phyloP scores from a whole-genome alignment of 2,113 vertebrate species.

The Catharus bicknelli region DNA sequence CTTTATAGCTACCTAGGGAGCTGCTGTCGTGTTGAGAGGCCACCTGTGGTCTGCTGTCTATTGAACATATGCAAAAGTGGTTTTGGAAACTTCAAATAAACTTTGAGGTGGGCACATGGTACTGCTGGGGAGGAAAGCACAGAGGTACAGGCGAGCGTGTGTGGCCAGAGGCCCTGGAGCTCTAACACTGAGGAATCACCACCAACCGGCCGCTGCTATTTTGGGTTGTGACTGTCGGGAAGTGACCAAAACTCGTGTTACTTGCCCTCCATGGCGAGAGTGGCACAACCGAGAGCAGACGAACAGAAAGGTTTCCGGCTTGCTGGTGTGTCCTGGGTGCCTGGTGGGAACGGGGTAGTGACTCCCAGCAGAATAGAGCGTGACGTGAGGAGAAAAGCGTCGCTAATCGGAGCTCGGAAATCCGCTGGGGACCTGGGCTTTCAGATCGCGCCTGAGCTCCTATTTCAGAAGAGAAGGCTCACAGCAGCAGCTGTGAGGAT shows the following conservation, averaged over 20 bases:
- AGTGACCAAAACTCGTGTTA: not conserved
- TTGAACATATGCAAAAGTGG: not conserved
- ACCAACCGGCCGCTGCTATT: not conserved
- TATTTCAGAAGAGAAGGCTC: not conserved
- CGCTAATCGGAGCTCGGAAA: not conserved
- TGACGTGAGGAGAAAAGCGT: not conserved
- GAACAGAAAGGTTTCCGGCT: not conserved
- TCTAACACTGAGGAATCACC: not conserved
- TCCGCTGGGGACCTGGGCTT: not conserved
- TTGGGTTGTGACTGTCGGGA: not conserved
- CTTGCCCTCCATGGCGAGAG: not conserved
- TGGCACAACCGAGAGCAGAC: not conserved
- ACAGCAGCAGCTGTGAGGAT: not conserved
- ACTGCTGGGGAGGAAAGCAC: not conserved
- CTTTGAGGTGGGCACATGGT: not conserved
- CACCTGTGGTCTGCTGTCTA: not conserved
- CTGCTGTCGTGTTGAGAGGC: not conserved
- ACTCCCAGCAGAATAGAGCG: no score
- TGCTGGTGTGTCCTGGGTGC: not conserved
- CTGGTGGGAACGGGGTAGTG: not conserved
- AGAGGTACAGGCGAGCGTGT: no score
- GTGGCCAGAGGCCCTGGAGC: not conserved
- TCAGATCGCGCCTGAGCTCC: not conserved
- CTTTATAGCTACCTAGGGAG: not conserved
- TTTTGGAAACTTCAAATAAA: not conserved